Evolutionary conservation across 2,113 vertebrate genomes (phyloP), one percentile per base, ranked within the genome.

Genomic region (Psephotus haematonotus): DNA sequence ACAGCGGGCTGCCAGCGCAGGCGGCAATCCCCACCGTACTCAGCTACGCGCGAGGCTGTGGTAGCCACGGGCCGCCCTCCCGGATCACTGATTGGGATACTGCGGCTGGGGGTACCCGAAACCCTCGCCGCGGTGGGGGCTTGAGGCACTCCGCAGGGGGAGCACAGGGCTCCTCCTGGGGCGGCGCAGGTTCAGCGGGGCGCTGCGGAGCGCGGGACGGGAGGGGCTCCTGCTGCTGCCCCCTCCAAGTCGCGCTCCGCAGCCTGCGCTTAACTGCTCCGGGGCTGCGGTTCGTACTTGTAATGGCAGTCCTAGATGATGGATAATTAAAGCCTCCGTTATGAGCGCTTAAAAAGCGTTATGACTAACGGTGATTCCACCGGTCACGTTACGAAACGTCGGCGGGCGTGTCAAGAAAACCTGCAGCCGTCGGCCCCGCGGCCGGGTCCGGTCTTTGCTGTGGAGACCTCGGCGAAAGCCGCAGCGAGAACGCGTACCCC

Each of bases 81-180:
- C 19, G 19, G 24, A 41, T 29, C 47, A 0, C 41, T 11, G 16
- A 1, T 0, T 7, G 19, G 10, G 55, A 11, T 28, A 9, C 53
- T 8, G 68, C 13, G 17, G 0, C 53, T 2, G 12, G 25, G 17
- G 35, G 31, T 24, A 17, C 57, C 22, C 17, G 28, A 17, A 57
- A 19, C 43, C 44, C 53, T 10, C 10, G 37, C 9, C 11, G 35
- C 5, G 6, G 15, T 4, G 17, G 3, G 7, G 41, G 29, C 57
- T 59, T 59, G 20, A 15, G 25, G 25, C 29, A 18, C 24, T 2
- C 22, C 9, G 17, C 50, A 17, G 39, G 3, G 12, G 31, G 47
- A 28, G 35, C 46, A 15, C 25, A 27, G 64, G 27, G 33, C 49
- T 39, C 3, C 33, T 35, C 39, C 29, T 0, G 59, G 22, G 13